These are phyloP conservation scores for Antidorcas marsupialis DNA, from an alignment of 2,113 vertebrate species.

Conservation along the genomic window DNA sequence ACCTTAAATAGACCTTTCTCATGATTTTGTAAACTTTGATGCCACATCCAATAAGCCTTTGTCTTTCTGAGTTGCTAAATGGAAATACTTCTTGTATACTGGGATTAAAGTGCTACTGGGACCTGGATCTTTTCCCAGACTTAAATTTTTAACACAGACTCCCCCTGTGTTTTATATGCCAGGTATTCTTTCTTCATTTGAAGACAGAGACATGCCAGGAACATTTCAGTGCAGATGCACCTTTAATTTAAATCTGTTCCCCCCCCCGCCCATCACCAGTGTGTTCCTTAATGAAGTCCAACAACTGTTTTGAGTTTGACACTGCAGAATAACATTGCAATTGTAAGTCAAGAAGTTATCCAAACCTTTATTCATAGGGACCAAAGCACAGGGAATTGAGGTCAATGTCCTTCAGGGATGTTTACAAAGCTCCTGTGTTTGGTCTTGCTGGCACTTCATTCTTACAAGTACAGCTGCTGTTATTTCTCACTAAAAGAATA, in stretches of 20 bases:
- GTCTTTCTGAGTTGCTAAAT: background rate
- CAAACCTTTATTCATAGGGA: background rate
- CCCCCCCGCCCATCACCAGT: background rate
- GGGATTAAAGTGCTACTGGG: background rate
- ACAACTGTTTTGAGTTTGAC: background rate
- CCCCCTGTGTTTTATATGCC: background rate
- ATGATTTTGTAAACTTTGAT: conserved; percentile 30
- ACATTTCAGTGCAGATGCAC: background rate
- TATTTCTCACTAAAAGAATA: background rate
- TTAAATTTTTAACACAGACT: background rate
- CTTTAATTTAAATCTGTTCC: background rate
- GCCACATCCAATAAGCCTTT: background rate
- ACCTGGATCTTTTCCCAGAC: background rate
- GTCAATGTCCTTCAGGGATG: background rate
- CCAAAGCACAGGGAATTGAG: background rate
- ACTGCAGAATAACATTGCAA: background rate
- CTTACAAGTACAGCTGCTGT: background rate
- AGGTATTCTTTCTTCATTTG: background rate
- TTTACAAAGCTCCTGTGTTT: background rate
- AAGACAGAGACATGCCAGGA: background rate
- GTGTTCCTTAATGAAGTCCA: background rate
- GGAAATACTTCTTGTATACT: background rate
- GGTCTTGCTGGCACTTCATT: background rate
- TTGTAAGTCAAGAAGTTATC: background rate
- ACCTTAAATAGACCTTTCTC: background rate